A percentile compares a stretch with the other conserved stretches of the same genome.
These are phyloP conservation scores for Acromyrmex heyeri DNA, from an alignment of 1,140 invertebrate genomes.

Conservation along the genomic window DNA sequence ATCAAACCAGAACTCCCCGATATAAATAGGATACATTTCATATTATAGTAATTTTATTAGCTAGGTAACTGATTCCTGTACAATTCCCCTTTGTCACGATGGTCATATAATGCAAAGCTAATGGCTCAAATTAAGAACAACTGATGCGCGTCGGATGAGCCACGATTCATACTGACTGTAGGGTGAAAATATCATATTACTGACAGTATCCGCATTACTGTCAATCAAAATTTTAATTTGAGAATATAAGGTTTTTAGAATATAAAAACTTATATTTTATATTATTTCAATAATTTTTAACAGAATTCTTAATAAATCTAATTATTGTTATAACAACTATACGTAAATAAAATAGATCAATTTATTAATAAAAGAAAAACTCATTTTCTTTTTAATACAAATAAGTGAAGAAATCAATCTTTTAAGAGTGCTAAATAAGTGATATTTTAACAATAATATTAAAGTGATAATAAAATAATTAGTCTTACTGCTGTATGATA, in stretches of 20 bases:
- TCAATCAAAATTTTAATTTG: background rate
- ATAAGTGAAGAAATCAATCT: too few relatives aligned
- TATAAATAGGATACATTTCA: background rate
- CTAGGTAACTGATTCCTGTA: background rate
- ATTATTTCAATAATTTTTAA: background rate
- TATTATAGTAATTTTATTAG: slow-evolving; percentile 41
- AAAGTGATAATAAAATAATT: too few relatives aligned
- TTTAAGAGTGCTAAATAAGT: too few relatives aligned
- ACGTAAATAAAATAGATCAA: background rate
- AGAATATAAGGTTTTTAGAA: background rate
- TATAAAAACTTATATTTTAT: background rate
- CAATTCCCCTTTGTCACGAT: slow-evolving; percentile 23
- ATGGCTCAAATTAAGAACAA: slow-evolving; percentile 35
- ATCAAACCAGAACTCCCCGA: background rate
- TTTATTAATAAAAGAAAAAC: too few relatives aligned
- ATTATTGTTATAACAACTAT: background rate
- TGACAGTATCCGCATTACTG: background rate
- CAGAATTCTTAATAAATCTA: background rate
- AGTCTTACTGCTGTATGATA: too few relatives aligned
- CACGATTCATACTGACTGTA: background rate
- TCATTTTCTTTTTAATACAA: too few relatives aligned
- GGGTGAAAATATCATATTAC: background rate
- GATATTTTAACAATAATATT: too few relatives aligned
- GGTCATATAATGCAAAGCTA: slow-evolving; percentile 18
- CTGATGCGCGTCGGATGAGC: slow-evolving; percentile 12